Percentiles rank a stretch among this genome's conserved stretches.
Evolutionary conservation across 2,797 vertebrate species (phyloP).

Genomic region (Trichosurus vulpecula): DNA sequence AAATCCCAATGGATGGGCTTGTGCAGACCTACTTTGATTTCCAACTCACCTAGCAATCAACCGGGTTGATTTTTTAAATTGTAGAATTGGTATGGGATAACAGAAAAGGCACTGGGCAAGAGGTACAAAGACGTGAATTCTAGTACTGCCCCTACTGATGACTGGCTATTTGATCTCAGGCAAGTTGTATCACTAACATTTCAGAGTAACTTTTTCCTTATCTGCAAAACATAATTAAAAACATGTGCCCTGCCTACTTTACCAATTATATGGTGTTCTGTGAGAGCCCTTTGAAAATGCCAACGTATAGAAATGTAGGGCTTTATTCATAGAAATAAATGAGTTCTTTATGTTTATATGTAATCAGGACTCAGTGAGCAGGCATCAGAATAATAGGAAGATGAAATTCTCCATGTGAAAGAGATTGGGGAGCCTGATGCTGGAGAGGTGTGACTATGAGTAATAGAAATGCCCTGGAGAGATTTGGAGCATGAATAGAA

Average conservation of each 20-base stretch:
- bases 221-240: not conserved
- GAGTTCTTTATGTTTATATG: not conserved
- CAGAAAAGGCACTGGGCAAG: not conserved
- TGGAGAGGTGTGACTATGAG: not conserved
- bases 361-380: not conserved
- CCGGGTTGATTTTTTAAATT: not conserved
- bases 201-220: not conserved
- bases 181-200: not conserved
- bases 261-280: not conserved
- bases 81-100: not conserved
- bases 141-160: not conserved
- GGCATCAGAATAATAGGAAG: not conserved
- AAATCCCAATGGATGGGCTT: not conserved
- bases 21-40: conserved; percentile 19
- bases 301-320: not conserved
- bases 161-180: not conserved
- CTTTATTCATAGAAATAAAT: not conserved
- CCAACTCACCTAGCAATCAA: not conserved
- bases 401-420: not conserved
- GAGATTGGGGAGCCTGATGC: not conserved
- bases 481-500: not conserved
- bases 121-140: not conserved
- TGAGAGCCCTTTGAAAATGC: not conserved
- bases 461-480: not conserved
- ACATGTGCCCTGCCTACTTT: not conserved